Conservation (phyloP, 2,797 vertebrate species). For the Sebastes jordani region DNA sequence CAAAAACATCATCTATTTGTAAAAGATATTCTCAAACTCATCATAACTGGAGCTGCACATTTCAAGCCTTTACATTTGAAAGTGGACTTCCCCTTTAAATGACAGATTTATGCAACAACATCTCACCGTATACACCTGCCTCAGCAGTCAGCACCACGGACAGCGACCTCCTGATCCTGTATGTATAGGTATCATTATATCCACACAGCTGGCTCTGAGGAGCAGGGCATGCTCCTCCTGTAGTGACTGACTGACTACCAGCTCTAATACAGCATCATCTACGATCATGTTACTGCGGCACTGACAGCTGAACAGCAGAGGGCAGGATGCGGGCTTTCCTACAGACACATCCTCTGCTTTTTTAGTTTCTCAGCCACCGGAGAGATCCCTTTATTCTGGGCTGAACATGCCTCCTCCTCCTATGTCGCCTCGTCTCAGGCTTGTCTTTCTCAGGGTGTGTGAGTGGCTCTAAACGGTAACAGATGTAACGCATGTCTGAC, state of each 20-base stretch:
- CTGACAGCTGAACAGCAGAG: conserved; percentile 15
- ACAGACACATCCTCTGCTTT: not conserved
- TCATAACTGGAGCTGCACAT: not conserved
- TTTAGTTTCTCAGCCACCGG: not conserved
- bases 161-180: not conserved
- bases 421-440: not conserved
- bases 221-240: conserved; percentile 15
- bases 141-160: conserved; percentile 43
- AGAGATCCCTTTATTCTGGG: not conserved
- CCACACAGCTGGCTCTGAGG: not conserved
- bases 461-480: not conserved
- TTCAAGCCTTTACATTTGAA: not conserved
- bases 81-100: conserved; percentile 63
- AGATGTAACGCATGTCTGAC: not conserved
- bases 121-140: conserved; percentile 41
- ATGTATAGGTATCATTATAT: too few species aligned
- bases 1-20: not conserved
- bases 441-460: not conserved
- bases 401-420: conserved; percentile 14
- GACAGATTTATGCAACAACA: conserved; percentile 31
- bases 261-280: conserved; percentile 24
- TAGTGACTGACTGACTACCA: conserved; percentile 1
- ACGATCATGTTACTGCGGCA: conserved; percentile 66
- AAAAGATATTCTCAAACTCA: not conserved
- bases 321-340: conserved; percentile 15